phyloP scores from a whole-genome alignment of 1,140 invertebrate genomes.

The Hestina assimilis region DNA sequence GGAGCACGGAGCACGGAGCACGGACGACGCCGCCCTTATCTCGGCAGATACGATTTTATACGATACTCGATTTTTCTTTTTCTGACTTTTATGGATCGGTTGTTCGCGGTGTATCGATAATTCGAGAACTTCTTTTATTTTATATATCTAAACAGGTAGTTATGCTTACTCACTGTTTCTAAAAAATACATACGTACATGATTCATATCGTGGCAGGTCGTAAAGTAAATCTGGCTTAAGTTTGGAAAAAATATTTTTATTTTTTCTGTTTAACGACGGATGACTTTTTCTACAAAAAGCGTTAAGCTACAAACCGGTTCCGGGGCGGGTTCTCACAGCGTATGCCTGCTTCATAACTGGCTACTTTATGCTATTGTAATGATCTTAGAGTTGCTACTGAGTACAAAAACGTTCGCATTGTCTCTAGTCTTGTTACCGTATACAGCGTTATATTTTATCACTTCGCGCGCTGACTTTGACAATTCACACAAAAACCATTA shows the following conservation, averaged over 20 bases:
- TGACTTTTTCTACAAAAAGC: conserved; percentile 58
- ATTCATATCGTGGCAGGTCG: conserved; percentile 24
- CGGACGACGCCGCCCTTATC: conserved; percentile 68
- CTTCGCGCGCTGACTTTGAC: conserved; percentile 42
- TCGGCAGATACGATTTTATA: conserved; percentile 71
- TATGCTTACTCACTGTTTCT: conserved; percentile 16
- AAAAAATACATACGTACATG: conserved; percentile 18
- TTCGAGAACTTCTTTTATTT: conserved; percentile 63
- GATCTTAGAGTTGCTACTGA: conserved; percentile 58
- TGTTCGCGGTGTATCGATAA: conserved; percentile 69
- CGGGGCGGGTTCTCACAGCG: conserved; percentile 45
- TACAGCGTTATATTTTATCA: conserved; percentile 61
- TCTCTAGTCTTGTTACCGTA: conserved; percentile 60
- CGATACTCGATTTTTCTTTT: conserved; percentile 71
- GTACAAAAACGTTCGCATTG: conserved; percentile 67
- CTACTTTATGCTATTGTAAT: conserved; percentile 74
- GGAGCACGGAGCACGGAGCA: conserved; percentile 47
- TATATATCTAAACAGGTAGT: conserved; percentile 46
- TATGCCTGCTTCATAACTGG: conserved; percentile 64
- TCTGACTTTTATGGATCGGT: conserved; percentile 70
- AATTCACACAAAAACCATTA: conserved; percentile 15
- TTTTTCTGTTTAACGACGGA: conserved; percentile 26
- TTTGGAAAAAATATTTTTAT: conserved; percentile 29
- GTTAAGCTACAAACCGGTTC: conserved; percentile 62
- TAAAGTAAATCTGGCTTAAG: conserved; percentile 33